These are phyloP conservation scores for Scaptomyza caliginosa DNA, from an alignment of 2,888 invertebrate genomes.

Conservation along the genomic window DNA sequence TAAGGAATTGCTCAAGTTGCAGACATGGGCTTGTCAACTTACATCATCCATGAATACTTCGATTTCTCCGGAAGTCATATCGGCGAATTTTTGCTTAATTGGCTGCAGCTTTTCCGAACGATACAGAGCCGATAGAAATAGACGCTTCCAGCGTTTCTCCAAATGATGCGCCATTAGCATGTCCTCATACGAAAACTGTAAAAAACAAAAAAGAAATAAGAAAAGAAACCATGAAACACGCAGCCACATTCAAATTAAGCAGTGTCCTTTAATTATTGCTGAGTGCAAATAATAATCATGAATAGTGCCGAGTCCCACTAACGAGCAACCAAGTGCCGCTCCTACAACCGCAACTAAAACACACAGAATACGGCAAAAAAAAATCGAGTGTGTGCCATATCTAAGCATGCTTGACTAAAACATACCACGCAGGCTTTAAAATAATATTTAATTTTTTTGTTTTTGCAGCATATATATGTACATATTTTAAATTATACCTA, in stretches of 20 bases:
- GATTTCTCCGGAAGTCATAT: slow-evolving; percentile 91
- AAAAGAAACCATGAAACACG: slow-evolving; percentile 24
- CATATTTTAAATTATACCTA: background rate
- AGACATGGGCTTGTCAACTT: slow-evolving; percentile 47
- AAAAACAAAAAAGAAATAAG: slow-evolving; percentile 4
- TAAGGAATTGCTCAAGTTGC: background rate
- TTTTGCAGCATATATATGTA: too few relatives aligned
- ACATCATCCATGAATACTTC: slow-evolving; percentile 82
- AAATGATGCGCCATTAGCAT: slow-evolving; percentile 85
- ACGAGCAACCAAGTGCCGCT: slow-evolving; percentile 56
- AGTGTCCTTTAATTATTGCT: slow-evolving; percentile 70
- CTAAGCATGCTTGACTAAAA: background rate
- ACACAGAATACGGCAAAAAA: slow-evolving; percentile 24
- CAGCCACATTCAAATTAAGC: slow-evolving; percentile 65
- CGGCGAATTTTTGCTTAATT: slow-evolving; percentile 94
- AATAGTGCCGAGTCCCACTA: slow-evolving; percentile 71
- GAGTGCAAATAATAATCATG: slow-evolving; percentile 79
- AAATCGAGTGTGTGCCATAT: background rate
- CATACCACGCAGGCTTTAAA: background rate
- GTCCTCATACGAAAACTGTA: slow-evolving; percentile 83
- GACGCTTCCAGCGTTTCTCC: slow-evolving; percentile 88
- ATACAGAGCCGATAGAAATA: slow-evolving; percentile 89
- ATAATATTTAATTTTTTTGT: too few relatives aligned
- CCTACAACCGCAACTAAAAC: slow-evolving; percentile 28
- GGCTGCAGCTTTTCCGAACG: slow-evolving; percentile 89